These are phyloP conservation scores for Cybosia mesomella DNA, from an alignment of 2,888 invertebrate genomes.

Conservation along the genomic window DNA sequence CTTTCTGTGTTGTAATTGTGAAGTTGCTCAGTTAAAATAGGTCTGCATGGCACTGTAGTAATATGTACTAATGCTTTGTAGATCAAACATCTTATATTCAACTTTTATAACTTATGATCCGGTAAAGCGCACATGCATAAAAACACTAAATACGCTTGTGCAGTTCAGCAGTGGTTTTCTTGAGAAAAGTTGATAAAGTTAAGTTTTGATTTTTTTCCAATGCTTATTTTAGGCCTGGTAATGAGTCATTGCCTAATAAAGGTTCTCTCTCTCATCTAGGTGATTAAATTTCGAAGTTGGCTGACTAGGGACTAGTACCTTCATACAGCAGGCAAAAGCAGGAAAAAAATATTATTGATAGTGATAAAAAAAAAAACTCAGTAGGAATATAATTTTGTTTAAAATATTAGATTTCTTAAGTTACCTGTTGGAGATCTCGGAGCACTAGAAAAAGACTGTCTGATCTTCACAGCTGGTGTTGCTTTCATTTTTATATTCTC, in stretches of 20 bases:
- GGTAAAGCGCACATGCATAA: too few species aligned
- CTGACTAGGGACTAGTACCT: too few species aligned
- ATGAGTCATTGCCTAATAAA: too few species aligned
- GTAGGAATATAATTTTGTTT: not conserved
- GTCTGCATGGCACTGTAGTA: not conserved
- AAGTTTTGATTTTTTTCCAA: not conserved
- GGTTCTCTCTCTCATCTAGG: too few species aligned
- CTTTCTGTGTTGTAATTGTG: too few species aligned
- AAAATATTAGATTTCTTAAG: not conserved
- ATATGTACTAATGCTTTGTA: not conserved
- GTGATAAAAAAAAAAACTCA: not conserved
- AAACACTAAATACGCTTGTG: too few species aligned
- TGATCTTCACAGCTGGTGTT: slow-evolving; percentile 37
- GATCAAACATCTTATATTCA: not conserved
- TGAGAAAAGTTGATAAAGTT: too few species aligned
- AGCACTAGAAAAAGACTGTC: slow-evolving; percentile 30
- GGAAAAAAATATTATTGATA: too few species aligned
- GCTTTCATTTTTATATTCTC: slow-evolving; percentile 59
- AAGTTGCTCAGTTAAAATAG: not conserved
- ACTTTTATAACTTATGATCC: too few species aligned
- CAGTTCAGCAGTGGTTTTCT: too few species aligned
- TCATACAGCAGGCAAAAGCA: not conserved
- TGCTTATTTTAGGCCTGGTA: too few species aligned
- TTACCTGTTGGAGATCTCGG: slow-evolving; percentile 41
- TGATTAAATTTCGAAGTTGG: too few species aligned